phyloP scores from a whole-genome alignment of 1,140 invertebrate genomes.

The Vanessa atalanta region DNA sequence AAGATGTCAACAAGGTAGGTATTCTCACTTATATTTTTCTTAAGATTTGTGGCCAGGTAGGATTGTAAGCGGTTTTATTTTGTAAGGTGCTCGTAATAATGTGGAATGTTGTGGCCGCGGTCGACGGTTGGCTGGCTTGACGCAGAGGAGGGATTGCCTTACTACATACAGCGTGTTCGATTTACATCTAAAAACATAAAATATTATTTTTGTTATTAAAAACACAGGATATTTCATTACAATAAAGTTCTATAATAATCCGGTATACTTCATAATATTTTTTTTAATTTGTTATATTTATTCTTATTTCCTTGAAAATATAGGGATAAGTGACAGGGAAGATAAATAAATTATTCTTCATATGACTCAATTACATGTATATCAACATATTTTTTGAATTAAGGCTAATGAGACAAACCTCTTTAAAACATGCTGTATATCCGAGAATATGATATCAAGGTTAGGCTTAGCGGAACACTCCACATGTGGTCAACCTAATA shows the following conservation, averaged over 20 bases:
- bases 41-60: slow-evolving; percentile 68
- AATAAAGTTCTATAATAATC: no score
- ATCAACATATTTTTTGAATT: background rate
- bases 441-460: slow-evolving; percentile 79
- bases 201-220: background rate
- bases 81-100: slow-evolving; percentile 72
- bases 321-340: background rate
- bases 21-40: slow-evolving; percentile 56
- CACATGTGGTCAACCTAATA: slow-evolving; percentile 81
- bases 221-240: no score
- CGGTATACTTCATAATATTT: no score
- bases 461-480: slow-evolving; percentile 79
- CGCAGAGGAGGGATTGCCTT: slow-evolving; percentile 50
- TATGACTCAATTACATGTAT: background rate
- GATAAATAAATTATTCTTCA: background rate
- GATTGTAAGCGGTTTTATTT: slow-evolving; percentile 70
- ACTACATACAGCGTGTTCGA: slow-evolving; percentile 53
- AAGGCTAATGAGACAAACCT: background rate
- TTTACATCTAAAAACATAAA: background rate
- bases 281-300: background rate
- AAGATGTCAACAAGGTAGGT: slow-evolving; percentile 69
- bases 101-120: slow-evolving; percentile 66
- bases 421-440: slow-evolving; percentile 61
- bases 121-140: slow-evolving; percentile 51
- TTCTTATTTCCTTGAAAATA: background rate